Conservation (phyloP, 2,888 invertebrate species). For the Sesia apiformis region DNA sequence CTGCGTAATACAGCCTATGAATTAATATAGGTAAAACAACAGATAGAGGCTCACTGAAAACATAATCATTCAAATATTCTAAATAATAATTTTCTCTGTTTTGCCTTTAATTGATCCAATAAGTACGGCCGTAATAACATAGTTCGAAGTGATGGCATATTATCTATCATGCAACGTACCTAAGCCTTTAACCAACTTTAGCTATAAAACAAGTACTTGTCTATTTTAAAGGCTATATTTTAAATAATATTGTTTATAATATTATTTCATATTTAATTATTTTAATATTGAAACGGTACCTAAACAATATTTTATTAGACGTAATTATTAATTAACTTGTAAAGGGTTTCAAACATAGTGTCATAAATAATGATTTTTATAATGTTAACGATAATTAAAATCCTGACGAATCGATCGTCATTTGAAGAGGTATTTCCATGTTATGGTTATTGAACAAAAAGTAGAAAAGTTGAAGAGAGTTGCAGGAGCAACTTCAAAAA, state of each 20-base stretch:
- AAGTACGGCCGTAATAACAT: conserved; percentile 11
- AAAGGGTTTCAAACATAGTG: not conserved
- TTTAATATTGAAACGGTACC: not conserved
- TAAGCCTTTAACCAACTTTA: conserved; percentile 13
- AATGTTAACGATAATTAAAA: too few species aligned
- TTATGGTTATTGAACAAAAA: conserved; percentile 72
- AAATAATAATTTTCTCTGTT: too few species aligned
- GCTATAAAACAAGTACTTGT: conserved; percentile 3
- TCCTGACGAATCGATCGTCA: too few species aligned
- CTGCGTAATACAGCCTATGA: too few species aligned
- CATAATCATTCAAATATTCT: too few species aligned
- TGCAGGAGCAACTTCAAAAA: conserved; percentile 72
- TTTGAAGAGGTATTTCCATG: conserved; percentile 43
- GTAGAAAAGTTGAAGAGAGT: conserved; percentile 72
- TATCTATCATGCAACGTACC: conserved; percentile 17
- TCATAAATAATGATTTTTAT: too few species aligned
- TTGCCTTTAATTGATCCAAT: not conserved
- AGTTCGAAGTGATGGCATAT: conserved; percentile 16
- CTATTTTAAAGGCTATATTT: conserved; percentile 10
- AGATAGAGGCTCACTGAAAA: too few species aligned
- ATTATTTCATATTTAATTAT: not conserved
- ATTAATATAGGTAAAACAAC: too few species aligned
- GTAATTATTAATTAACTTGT: not conserved
- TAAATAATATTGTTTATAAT: not conserved
- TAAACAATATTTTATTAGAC: not conserved